phyloP scores from a whole-genome alignment of 2,113 vertebrate genomes.

The Rhinogobius similis region DNA sequence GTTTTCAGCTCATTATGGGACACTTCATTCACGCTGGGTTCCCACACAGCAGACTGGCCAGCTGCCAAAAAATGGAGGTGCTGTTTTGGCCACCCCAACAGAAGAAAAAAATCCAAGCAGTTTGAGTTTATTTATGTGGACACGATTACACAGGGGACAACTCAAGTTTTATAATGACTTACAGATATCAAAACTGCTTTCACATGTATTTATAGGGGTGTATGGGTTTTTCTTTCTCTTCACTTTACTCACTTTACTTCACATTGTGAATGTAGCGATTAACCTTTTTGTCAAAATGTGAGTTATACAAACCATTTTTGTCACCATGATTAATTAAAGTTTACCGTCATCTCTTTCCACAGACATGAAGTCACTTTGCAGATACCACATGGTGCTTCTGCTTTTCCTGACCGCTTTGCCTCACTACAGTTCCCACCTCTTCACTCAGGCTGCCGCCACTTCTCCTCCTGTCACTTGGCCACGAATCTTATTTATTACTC shows the following conservation, averaged over 20 bases:
- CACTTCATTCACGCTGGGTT: slow-evolving; percentile 33
- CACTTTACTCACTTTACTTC: neutral
- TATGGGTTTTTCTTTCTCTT: slow-evolving; percentile 5
- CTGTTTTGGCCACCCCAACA: slow-evolving; percentile 24
- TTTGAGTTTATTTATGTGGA: slow-evolving; percentile 50
- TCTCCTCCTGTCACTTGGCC: slow-evolving; percentile 36
- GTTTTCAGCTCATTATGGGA: neutral
- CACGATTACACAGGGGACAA: slow-evolving; percentile 34
- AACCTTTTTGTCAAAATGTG: neutral
- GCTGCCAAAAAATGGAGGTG: slow-evolving; percentile 27
- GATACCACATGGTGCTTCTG: slow-evolving; percentile 41
- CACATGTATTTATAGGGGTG: neutral
- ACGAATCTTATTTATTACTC: slow-evolving; percentile 31
- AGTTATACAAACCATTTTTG: neutral
- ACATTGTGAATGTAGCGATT: neutral
- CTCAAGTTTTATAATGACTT: slow-evolving; percentile 14
- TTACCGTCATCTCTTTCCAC: slow-evolving; percentile 26
- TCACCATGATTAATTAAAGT: neutral
- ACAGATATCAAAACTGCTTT: neutral
- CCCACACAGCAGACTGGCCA: slow-evolving; percentile 54
- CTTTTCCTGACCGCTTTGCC: slow-evolving; percentile 51
- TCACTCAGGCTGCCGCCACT: slow-evolving; percentile 28
- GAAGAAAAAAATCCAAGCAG: slow-evolving; percentile 1
- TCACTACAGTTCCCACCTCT: slow-evolving; percentile 24
- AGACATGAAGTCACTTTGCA: slow-evolving; percentile 55